A percentile compares a stretch with the other conserved stretches of the same genome.
phyloP scores from a whole-genome alignment of 2,797 vertebrate species.

The Sebastes itinus region DNA sequence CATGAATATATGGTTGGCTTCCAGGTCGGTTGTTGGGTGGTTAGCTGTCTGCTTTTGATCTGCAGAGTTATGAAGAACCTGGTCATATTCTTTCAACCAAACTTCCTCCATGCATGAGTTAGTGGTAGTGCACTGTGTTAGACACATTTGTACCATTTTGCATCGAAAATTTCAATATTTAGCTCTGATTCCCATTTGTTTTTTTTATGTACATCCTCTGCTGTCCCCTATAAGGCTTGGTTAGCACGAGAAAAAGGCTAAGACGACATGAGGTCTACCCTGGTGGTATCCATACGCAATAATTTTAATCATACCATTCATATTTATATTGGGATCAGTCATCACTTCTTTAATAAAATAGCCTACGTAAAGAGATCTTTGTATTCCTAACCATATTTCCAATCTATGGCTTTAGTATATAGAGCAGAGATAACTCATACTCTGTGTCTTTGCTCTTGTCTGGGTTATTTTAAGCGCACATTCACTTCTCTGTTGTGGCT shows the following conservation, averaged over 20 bases:
- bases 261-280: not conserved
- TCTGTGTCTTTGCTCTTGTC: not conserved
- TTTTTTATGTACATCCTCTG: not conserved
- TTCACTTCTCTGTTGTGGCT: slow-evolving; percentile 14
- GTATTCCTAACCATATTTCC: not conserved
- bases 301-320: not conserved
- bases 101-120: not conserved
- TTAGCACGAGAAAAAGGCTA: not conserved
- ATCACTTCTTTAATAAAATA: not conserved
- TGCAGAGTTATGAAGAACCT: not conserved
- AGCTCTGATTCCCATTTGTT: not conserved
- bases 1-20: not conserved
- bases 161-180: not conserved
- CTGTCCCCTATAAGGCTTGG: not conserved
- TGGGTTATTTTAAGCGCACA: slow-evolving; percentile 25
- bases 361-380: not conserved
- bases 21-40: not conserved
- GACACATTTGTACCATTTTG: not conserved
- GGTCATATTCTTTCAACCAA: not conserved
- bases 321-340: not conserved
- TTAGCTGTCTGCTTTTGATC: not conserved
- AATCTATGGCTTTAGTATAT: not conserved
- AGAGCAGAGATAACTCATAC: not conserved
- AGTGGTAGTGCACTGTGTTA: not conserved
- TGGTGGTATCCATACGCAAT: not conserved